Conservation (phyloP, 2,888 invertebrate species). For the Teleiodes luculella region DNA sequence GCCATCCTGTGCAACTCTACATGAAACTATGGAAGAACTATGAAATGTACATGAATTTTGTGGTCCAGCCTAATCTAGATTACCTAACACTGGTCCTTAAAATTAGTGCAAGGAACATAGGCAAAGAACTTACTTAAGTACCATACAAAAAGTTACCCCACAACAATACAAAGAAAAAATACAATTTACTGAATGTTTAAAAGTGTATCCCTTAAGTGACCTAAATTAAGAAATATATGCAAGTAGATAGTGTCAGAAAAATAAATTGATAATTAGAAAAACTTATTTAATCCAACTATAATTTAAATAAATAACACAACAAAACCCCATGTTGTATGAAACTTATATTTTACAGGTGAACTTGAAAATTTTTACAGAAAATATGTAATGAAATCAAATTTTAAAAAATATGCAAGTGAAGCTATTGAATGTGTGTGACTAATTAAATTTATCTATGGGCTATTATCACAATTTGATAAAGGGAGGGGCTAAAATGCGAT, state of each 20-base stretch:
- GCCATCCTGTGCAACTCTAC: background rate
- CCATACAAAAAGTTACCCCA: slow-evolving; percentile 26
- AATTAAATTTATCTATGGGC: slow-evolving; percentile 69
- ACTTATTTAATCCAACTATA: slow-evolving; percentile 17
- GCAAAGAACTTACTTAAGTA: slow-evolving; percentile 42
- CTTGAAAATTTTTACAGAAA: slow-evolving; percentile 18
- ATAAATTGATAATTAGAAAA: too few species aligned
- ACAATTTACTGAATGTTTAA: slow-evolving; percentile 1
- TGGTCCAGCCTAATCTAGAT: slow-evolving; percentile 32
- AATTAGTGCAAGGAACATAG: slow-evolving; percentile 37
- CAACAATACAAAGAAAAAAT: slow-evolving; percentile 11
- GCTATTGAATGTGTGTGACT: slow-evolving; percentile 54
- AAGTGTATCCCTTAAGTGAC: background rate
- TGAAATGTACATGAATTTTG: slow-evolving; percentile 21
- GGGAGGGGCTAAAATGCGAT: slow-evolving; percentile 80
- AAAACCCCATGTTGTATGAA: slow-evolving; percentile 1
- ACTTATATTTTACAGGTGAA: background rate
- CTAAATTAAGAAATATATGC: slow-evolving; percentile 22
- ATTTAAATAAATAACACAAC: slow-evolving; percentile 15
- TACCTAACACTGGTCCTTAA: slow-evolving; percentile 37
- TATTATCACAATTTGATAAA: slow-evolving; percentile 72
- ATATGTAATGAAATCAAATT: slow-evolving; percentile 23
- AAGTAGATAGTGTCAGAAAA: slow-evolving; percentile 25
- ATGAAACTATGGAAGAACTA: slow-evolving; percentile 28
- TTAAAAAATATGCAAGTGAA: slow-evolving; percentile 52